Evolutionary conservation across 2,113 vertebrate genomes (phyloP).

Genomic region (Antennarius striatus): DNA sequence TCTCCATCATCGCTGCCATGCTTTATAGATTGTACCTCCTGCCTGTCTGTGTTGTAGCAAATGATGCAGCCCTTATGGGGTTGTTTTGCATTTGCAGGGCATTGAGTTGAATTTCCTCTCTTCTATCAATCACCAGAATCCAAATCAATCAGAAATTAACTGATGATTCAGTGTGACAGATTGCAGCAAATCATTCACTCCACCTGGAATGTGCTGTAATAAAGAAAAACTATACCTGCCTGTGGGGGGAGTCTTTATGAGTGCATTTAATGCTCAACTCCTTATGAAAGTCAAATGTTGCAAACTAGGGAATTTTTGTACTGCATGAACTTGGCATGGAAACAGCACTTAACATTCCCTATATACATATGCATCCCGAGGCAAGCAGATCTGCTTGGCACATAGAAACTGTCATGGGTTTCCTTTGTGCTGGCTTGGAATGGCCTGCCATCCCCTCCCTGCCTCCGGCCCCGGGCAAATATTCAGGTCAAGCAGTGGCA

Average conservation of each 20-base stretch:
- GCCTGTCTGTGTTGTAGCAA: constrained; percentile 14
- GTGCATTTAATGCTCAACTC: constrained; percentile 60
- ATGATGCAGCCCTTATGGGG: constrained; percentile 14
- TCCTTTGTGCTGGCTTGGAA: constrained; percentile 48
- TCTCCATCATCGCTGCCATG: no score
- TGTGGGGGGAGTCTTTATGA: constrained; percentile 37
- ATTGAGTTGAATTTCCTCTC: constrained; percentile 2
- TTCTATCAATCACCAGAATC: constrained; percentile 25
- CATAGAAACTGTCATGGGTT: constrained; percentile 64
- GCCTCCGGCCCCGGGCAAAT: constrained; percentile 76
- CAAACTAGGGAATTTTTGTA: constrained; percentile 34
- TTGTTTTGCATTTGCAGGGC: constrained; percentile 14
- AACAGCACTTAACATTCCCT: constrained; percentile 45
- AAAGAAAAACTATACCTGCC: constrained; percentile 48
- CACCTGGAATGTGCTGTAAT: constrained; percentile 23
- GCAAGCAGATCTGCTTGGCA: constrained; percentile 62
- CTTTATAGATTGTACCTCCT: not conserved
- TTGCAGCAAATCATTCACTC: constrained; percentile 29
- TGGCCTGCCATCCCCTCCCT: constrained; percentile 38
- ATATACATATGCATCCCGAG: constrained; percentile 44
- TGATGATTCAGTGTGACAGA: constrained; percentile 10
- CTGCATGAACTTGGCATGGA: constrained; percentile 44
- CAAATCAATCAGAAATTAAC: constrained; percentile 7
- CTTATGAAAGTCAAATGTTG: constrained; percentile 63
- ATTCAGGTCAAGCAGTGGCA: constrained; percentile 79